Conservation (phyloP, 1,140 invertebrate species). For the Eriosoma lanigerum region DNA sequence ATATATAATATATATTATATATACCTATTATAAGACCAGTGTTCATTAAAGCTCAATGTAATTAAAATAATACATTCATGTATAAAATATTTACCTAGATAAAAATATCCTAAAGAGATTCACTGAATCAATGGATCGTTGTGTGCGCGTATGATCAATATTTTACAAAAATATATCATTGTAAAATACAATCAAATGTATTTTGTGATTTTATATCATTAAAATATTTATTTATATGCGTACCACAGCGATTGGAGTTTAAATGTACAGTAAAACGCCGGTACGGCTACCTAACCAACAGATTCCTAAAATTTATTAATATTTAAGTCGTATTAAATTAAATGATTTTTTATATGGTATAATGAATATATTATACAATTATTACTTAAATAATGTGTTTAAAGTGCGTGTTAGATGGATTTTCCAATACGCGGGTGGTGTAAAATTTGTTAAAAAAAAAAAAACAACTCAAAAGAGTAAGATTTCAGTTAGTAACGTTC, state of each 20-base stretch:
- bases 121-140: neutral
- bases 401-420: neutral
- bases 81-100: neutral
- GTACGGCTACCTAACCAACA: conserved; percentile 14
- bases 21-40: neutral
- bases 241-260: neutral
- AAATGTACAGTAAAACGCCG: conserved; percentile 16
- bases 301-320: conserved; percentile 25
- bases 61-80: neutral
- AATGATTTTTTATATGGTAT: neutral
- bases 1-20: too few relatives aligned
- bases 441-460: neutral
- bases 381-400: neutral
- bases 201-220: too few relatives aligned
- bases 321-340: conserved; percentile 15
- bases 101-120: conserved; percentile 1
- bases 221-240: neutral
- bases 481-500: too few relatives aligned
- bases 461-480: too few relatives aligned
- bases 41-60: neutral
- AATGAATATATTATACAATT: neutral
- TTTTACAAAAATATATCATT: too few relatives aligned
- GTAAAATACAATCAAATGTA: too few relatives aligned
- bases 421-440: neutral
- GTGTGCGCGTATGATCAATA: neutral